These are phyloP conservation scores for Macrobrachium nipponense DNA, from an alignment of 1,140 invertebrate species.

Conservation along the genomic window DNA sequence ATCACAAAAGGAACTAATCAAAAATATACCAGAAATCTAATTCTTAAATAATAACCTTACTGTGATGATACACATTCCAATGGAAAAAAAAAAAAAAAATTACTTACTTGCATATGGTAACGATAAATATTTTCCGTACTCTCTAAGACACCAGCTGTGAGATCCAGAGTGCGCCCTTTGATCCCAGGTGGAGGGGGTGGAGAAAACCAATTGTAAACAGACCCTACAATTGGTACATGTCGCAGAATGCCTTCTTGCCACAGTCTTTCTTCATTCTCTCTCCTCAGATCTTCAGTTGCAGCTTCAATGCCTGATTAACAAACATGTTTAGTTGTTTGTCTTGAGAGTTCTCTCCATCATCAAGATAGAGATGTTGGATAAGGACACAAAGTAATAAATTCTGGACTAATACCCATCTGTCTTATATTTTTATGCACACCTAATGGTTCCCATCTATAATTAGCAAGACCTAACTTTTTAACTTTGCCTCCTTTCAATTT, in stretches of 20 bases:
- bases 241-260: constrained; percentile 94
- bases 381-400: not conserved
- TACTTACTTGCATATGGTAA: constrained; percentile 81
- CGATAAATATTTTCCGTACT: constrained; percentile 94
- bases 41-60: too few species aligned
- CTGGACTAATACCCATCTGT: too few species aligned
- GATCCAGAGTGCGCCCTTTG: constrained; percentile 89
- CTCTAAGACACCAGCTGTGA: constrained; percentile 84
- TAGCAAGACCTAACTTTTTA: too few species aligned
- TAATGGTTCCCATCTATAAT: too few species aligned
- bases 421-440: too few species aligned
- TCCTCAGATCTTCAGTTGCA: constrained; percentile 89
- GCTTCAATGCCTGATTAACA: constrained; percentile 83
- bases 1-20: not conserved
- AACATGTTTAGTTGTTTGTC: not conserved
- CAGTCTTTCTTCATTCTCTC: constrained; percentile 88
- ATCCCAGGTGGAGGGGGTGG: constrained; percentile 82
- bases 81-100: not conserved
- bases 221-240: constrained; percentile 91
- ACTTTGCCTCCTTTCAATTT: too few species aligned
- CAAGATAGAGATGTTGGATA: constrained; percentile 8
- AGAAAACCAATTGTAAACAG: constrained; percentile 77
- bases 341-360: constrained; percentile 6
- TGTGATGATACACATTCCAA: not conserved
- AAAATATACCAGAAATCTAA: too few species aligned